Conservation (phyloP, 2,113 vertebrate genomes). For the Chrysemys picta region DNA sequence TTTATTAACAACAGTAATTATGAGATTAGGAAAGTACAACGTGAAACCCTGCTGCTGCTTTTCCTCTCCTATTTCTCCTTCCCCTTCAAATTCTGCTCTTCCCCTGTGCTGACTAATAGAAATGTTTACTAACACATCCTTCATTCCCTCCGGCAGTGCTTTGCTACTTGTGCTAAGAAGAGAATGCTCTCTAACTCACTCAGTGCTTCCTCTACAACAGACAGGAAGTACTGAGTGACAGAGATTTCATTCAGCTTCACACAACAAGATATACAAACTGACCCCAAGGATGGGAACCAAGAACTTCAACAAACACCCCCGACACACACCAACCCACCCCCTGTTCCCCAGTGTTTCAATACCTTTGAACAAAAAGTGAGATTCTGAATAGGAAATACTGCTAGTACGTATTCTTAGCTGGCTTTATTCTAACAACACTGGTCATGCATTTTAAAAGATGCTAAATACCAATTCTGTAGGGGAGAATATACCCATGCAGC, state of each 20-base stretch:
- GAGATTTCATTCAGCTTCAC: not conserved
- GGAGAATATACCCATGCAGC: fast-evolving
- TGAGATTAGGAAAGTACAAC: not conserved
- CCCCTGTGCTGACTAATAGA: not conserved
- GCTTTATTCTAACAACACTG: not conserved
- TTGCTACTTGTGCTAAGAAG: not conserved
- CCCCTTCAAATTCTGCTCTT: not conserved
- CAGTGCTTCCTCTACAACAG: not conserved
- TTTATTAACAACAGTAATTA: not conserved
- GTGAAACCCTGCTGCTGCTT: not conserved
- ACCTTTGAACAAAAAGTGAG: not conserved
- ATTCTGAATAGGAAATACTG: not conserved
- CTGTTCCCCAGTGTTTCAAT: not conserved
- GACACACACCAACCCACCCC: not conserved
- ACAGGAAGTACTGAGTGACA: not conserved
- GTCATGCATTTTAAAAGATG: not conserved
- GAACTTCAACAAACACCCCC: not conserved
- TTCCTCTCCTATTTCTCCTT: not conserved
- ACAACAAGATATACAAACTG: not conserved
- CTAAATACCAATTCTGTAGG: not conserved
- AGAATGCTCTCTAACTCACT: not conserved
- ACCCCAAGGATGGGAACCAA: not conserved
- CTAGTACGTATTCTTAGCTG: not conserved
- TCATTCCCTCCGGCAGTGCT: not conserved
- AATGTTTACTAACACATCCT: not conserved